Conservation (phyloP, 2,113 vertebrate species). For the Hemibagrus wyckioides region DNA sequence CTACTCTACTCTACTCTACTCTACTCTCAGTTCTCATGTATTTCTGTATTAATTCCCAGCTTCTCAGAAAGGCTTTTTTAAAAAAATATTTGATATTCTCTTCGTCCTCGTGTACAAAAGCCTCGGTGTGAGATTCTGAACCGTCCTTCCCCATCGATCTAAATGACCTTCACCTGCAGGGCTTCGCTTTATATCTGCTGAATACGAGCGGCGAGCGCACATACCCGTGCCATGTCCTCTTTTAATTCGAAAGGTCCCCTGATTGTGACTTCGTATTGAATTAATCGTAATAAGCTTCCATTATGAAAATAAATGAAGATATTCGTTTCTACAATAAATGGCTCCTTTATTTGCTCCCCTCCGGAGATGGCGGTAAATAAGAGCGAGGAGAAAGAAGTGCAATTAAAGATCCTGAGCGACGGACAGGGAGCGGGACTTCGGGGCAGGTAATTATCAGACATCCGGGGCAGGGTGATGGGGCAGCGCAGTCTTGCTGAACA, state of each 20-base stretch:
- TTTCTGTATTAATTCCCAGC: neutral
- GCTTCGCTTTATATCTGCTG: neutral
- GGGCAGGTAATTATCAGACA: slow-evolving; percentile 59
- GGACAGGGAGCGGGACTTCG: slow-evolving; percentile 50
- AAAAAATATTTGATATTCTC: neutral
- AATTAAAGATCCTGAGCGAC: slow-evolving; percentile 50
- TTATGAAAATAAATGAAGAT: slow-evolving; percentile 57
- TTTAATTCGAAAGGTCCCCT: slow-evolving; percentile 48
- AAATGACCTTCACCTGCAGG: slow-evolving; percentile 25
- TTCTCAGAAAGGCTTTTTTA: neutral
- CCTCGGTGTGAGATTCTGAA: neutral
- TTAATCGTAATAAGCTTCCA: slow-evolving; percentile 54
- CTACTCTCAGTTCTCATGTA: neutral
- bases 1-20: no score
- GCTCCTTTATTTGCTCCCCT: slow-evolving; percentile 39
- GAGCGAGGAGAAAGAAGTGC: slow-evolving; percentile 47
- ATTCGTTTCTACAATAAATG: slow-evolving; percentile 49
- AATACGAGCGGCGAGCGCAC: slow-evolving; percentile 20
- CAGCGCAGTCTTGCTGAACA: slow-evolving; percentile 38
- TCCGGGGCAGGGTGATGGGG: slow-evolving; percentile 29
- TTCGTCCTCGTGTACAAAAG: neutral
- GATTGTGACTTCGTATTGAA: slow-evolving; percentile 35
- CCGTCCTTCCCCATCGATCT: neutral
- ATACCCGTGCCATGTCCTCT: neutral
- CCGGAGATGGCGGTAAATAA: slow-evolving; percentile 54